phyloP scores from a whole-genome alignment of 2,113 vertebrate genomes.

The Aegypius monachus region DNA sequence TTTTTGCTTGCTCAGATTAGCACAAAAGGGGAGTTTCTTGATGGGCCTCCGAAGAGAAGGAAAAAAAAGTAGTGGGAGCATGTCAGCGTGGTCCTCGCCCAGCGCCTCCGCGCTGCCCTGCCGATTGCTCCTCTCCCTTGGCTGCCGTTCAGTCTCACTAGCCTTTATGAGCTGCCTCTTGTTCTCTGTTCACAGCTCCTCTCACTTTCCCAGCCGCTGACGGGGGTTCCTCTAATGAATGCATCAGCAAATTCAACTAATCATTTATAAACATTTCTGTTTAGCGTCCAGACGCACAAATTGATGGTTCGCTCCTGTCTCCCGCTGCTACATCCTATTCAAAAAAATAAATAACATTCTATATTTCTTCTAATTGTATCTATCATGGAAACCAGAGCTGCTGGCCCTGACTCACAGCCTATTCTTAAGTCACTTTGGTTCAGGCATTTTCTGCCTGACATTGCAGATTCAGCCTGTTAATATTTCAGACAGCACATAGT shows the following conservation, averaged over 20 bases:
- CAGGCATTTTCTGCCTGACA: constrained; percentile 24
- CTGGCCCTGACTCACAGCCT: constrained; percentile 27
- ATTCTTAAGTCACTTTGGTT: constrained; percentile 27
- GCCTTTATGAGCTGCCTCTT: constrained; percentile 68
- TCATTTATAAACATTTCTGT: constrained; percentile 62
- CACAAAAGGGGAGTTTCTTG: constrained; percentile 55
- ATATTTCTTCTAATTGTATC: constrained; percentile 39
- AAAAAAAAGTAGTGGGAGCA: not conserved
- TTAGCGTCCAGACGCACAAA: constrained; percentile 23
- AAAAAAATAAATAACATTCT: constrained; percentile 1
- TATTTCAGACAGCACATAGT: constrained; percentile 12
- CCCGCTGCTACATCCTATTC: not conserved
- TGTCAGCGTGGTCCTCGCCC: constrained; percentile 40
- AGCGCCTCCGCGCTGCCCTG: constrained; percentile 32
- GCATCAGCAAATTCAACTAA: constrained; percentile 56
- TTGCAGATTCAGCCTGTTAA: constrained; percentile 11
- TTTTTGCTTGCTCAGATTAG: constrained; percentile 52
- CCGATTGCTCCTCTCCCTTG: constrained; percentile 54
- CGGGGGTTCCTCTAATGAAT: constrained; percentile 42
- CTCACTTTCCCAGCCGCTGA: constrained; percentile 50
- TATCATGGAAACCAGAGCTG: constrained; percentile 43
- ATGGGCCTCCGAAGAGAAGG: constrained; percentile 23
- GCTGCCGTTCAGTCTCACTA: constrained; percentile 73
- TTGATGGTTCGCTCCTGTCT: not conserved
- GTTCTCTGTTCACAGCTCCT: constrained; percentile 57